A percentile compares a stretch with the other conserved stretches of the same genome.
Evolutionary conservation across 2,113 vertebrate genomes (phyloP).

Genomic region (Chlamydotis undulata): DNA sequence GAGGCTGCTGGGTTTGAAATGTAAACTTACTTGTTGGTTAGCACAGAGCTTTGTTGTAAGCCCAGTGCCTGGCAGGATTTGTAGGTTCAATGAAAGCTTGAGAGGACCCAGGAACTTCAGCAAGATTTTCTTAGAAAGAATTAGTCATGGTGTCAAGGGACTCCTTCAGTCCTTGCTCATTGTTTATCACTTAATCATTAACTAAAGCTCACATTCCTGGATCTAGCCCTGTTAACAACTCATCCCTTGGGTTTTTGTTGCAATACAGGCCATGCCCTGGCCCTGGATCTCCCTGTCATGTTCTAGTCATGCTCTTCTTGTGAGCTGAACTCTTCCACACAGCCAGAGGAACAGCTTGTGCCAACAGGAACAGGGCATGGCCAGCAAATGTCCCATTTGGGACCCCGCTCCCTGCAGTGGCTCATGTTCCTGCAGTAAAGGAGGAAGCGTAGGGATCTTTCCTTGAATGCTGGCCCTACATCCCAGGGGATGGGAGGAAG

Average conservation of each 20-base stretch:
- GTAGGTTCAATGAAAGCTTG: background rate
- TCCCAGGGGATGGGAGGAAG: background rate
- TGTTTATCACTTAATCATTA: background rate
- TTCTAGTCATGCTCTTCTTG: background rate
- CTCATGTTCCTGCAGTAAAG: background rate
- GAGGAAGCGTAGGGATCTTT: background rate
- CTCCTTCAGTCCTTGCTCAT: background rate
- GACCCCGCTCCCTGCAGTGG: background rate
- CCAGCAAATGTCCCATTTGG: rapidly evolving
- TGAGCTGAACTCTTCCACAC: background rate
- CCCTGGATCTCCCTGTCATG: background rate
- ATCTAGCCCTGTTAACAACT: background rate
- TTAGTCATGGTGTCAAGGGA: background rate
- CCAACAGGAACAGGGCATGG: background rate
- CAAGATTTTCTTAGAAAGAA: background rate
- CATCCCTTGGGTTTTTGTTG: background rate
- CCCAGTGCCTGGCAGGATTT: background rate
- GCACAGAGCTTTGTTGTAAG: background rate
- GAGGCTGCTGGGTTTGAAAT: background rate
- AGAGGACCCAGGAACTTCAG: background rate
- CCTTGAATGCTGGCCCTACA: background rate
- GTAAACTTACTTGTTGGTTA: background rate
- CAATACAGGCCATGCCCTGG: background rate
- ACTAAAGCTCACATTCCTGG: background rate
- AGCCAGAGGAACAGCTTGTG: background rate